Evolutionary conservation across 2,797 vertebrate species (phyloP).

Genomic region (Chaetodon trifasciatus): DNA sequence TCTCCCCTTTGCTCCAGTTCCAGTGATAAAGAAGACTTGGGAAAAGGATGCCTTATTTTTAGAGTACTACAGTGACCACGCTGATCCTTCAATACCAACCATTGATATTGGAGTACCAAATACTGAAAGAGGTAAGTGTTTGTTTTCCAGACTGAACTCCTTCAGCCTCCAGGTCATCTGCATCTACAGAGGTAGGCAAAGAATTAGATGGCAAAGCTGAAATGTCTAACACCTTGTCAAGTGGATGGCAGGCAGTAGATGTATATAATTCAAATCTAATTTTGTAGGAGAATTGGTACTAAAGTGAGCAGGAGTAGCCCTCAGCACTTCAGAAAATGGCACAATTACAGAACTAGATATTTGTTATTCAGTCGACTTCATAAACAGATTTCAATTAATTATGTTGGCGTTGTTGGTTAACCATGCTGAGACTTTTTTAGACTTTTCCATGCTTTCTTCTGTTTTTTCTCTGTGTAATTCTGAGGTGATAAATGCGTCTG

Average conservation of each 20-base stretch:
- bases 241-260: background rate
- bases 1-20: constrained; percentile 84
- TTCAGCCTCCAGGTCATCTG: constrained; percentile 30
- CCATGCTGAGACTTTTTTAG: background rate
- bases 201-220: constrained; percentile 45
- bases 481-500: constrained; percentile 2
- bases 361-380: background rate
- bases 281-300: constrained; percentile 7
- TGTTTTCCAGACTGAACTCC: background rate
- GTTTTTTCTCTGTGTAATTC: background rate
- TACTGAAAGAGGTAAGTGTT: constrained; percentile 92
- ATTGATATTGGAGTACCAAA: constrained; percentile 94
- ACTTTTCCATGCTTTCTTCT: background rate
- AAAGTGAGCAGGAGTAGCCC: constrained; percentile 1
- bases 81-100: constrained; percentile 92
- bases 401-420: background rate
- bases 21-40: constrained; percentile 98
- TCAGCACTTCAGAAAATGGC: constrained; percentile 7
- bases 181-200: constrained; percentile 19
- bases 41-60: constrained; percentile 89
- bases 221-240: constrained; percentile 27
- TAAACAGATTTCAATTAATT: background rate
- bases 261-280: constrained; percentile 30
- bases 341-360: background rate
- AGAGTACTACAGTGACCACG: constrained; percentile 95